A percentile compares a stretch with the other conserved stretches of the same genome.
Conservation (phyloP, 2,797 vertebrate species). For the Fringilla coelebs region DNA sequence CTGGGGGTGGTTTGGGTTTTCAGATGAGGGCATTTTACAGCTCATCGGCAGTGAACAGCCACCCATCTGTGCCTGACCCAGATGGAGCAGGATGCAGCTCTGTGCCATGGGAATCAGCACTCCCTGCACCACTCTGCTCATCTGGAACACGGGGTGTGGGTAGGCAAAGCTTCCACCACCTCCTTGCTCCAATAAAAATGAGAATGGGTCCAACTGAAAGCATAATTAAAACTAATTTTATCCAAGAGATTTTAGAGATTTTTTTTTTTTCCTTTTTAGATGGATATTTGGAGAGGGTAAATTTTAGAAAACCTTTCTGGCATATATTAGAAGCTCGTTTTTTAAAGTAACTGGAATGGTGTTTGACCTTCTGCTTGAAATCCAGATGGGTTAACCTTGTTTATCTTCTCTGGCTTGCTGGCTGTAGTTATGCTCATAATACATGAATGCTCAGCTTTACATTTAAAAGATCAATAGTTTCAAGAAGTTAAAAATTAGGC, state of each 20-base stretch:
- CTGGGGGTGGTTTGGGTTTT: not conserved
- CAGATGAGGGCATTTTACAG: accelerated
- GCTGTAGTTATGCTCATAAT: not conserved
- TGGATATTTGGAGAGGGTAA: not conserved
- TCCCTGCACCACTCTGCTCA: not conserved
- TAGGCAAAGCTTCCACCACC: not conserved
- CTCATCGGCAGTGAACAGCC: accelerated
- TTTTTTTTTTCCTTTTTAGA: not conserved
- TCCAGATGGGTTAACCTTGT: not conserved
- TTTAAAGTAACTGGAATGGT: not conserved
- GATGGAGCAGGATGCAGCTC: accelerated
- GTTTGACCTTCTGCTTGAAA: not conserved
- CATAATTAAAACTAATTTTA: not conserved
- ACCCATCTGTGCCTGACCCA: not conserved
- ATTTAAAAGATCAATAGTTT: not conserved
- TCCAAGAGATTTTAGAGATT: not conserved
- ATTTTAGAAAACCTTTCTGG: not conserved
- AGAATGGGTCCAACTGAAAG: not conserved
- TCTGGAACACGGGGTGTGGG: accelerated
- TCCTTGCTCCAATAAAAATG: not conserved
- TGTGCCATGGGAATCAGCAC: accelerated
- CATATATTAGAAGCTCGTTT: not conserved
- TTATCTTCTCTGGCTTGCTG: not conserved
- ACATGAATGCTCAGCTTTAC: not conserved
- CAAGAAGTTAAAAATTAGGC: not conserved